Evolutionary conservation across 1,140 invertebrate species (phyloP).

Genomic region (Drosophila melanica): DNA sequence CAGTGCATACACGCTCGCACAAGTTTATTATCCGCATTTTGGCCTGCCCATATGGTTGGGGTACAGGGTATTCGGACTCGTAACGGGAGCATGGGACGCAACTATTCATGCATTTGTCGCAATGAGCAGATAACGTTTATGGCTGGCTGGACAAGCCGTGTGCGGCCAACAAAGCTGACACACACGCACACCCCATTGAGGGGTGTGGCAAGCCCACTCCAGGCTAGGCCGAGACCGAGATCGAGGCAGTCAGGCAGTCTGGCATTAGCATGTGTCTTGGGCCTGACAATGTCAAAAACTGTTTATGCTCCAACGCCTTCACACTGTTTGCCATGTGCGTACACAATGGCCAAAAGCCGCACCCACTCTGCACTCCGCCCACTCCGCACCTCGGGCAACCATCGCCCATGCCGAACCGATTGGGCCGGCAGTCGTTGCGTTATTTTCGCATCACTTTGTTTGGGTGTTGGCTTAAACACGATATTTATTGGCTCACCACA

Average conservation of each 20-base stretch:
- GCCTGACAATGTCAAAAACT: constrained; percentile 78
- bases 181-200: constrained; percentile 4
- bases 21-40: neutral
- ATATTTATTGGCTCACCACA: constrained; percentile 79
- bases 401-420: constrained; percentile 17
- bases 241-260: neutral
- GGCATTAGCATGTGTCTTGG: constrained; percentile 80
- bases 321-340: constrained; percentile 69
- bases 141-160: constrained; percentile 60
- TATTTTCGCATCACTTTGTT: constrained; percentile 62
- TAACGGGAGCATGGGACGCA: constrained; percentile 25
- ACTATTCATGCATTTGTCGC: constrained; percentile 69
- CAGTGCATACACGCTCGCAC: neutral
- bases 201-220: constrained; percentile 2
- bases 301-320: constrained; percentile 77
- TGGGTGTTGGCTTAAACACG: constrained; percentile 78
- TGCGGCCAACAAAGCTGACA: constrained; percentile 24
- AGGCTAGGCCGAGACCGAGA: no score
- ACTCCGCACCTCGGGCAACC: neutral
- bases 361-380: neutral
- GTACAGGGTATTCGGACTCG: constrained; percentile 23
- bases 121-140: constrained; percentile 76
- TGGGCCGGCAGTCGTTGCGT: constrained; percentile 22
- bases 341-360: constrained; percentile 51
- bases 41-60: constrained; percentile 1